phyloP scores from a whole-genome alignment of 2,888 invertebrate genomes.

The Dugesia japonica region DNA sequence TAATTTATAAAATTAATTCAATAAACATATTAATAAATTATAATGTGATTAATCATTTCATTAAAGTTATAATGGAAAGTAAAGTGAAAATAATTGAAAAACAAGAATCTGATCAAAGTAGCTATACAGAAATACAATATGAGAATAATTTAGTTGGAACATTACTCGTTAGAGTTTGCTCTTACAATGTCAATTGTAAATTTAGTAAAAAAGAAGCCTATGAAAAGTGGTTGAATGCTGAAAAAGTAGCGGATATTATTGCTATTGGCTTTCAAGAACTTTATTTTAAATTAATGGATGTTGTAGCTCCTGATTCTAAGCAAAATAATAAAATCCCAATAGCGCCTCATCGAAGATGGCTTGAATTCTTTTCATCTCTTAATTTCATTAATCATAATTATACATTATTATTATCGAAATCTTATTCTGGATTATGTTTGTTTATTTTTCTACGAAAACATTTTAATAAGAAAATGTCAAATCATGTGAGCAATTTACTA shows the following conservation, averaged over 20 bases:
- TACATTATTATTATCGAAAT: background rate
- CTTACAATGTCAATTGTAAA: slow-evolving; percentile 26
- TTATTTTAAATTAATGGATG: slow-evolving; percentile 7
- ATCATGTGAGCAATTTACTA: background rate
- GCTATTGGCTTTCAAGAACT: slow-evolving; percentile 21
- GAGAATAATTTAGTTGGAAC: background rate
- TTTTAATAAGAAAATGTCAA: background rate
- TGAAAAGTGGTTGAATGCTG: background rate
- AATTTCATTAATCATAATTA: background rate
- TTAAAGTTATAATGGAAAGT: background rate
- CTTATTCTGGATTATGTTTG: background rate
- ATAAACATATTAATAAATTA: too few species aligned
- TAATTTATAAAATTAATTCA: background rate
- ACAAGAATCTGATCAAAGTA: background rate
- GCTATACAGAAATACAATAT: background rate
- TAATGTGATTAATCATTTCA: too few species aligned
- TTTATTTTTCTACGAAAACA: background rate
- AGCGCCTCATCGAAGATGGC: background rate
- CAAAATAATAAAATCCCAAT: background rate
- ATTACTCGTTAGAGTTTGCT: slow-evolving; percentile 5
- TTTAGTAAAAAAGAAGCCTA: background rate
- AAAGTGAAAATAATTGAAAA: background rate
- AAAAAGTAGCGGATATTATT: slow-evolving; percentile 10
- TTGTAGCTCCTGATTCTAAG: background rate
- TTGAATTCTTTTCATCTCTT: background rate